Evolutionary conservation across 2,888 invertebrate genomes (phyloP), one percentile per base, ranked within the genome.

Genomic region (Thyatira batis): DNA sequence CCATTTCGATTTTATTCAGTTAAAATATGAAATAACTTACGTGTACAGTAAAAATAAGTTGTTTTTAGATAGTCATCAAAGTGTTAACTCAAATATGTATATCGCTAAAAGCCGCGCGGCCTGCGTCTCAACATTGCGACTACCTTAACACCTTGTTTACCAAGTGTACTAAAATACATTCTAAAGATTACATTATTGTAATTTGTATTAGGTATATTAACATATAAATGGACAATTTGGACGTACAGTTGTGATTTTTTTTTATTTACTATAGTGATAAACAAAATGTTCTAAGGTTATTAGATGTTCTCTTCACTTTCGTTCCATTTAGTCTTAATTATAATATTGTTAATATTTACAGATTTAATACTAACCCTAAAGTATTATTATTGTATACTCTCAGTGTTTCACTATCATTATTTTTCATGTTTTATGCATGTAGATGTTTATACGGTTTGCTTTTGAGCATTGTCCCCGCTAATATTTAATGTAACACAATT

Each of bases 1-100:
- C 91, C 92, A 90, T 88, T 92, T 90, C 76, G 84, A 89, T 91
- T 85, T 89, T 92, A 92, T 91, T 92, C 91, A 89, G 84, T 91
- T 92, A 91, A 90, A 91, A 90, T 92, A 92, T 90, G 92, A 91
- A 91, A 90, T 91, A 91, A 89, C 92, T 91, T 92, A 92, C 86
- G 86, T 82, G 80, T 91, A 92, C 87, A 88, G 89, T 92, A 91
- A 90, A 92, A 90, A 92, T 91, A 92, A 89, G 88, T 87, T 85
- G 81, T 82, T 83, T 82, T 86, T 80, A 85, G 87, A 89, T 88
- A 87, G 83, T 85, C 82, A 81, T 83, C 79, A 76, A 85, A 85
- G 77, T 82, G 75, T 82, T 69, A 80, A 84, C 82, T 75, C 79
- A 81, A 80, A 61, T 69, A 70, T 73, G 74, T 73, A 76, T 77